Conservation (phyloP, 1,140 invertebrate genomes). For the Psilanteris sp. region DNA sequence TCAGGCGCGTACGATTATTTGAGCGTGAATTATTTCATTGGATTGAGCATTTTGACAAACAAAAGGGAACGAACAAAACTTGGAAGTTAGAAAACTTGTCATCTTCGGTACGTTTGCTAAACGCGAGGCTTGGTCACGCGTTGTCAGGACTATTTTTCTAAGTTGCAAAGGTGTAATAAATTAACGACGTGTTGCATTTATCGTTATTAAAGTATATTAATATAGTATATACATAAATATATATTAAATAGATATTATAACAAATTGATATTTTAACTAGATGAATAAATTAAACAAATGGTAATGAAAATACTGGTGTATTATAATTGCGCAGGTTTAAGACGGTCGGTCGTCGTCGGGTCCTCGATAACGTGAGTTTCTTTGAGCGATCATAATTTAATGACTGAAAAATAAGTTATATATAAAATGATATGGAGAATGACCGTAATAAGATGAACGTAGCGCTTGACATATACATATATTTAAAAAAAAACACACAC, state of each 20-base stretch:
- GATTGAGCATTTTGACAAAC: too few species aligned
- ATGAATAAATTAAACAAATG: constrained; percentile 64
- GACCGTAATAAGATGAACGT: constrained; percentile 49
- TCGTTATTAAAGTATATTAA: constrained; percentile 79
- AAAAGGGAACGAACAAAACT: too few species aligned
- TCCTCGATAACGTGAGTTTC: constrained; percentile 41
- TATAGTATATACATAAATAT: constrained; percentile 70
- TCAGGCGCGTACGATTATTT: too few species aligned
- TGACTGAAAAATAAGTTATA: constrained; percentile 55
- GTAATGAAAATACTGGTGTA: constrained; percentile 64
- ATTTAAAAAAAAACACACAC: constrained; percentile 47
- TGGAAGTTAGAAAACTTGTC: constrained; percentile 6
- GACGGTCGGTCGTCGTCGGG: constrained; percentile 60
- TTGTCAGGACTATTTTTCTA: constrained; percentile 79
- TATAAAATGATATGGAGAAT: constrained; percentile 42
- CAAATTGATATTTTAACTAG: constrained; percentile 76
- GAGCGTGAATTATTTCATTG: too few species aligned
- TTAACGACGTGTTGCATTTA: constrained; percentile 78
- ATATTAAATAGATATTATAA: constrained; percentile 69
- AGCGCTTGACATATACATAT: constrained; percentile 60
- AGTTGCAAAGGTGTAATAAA: constrained; percentile 79
- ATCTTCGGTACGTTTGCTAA: constrained; percentile 40
- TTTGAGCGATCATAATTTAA: constrained; percentile 47
- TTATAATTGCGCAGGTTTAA: constrained; percentile 62
- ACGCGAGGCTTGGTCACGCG: constrained; percentile 73